phyloP scores from a whole-genome alignment of 2,797 vertebrate species.

The Staurois parvus region DNA sequence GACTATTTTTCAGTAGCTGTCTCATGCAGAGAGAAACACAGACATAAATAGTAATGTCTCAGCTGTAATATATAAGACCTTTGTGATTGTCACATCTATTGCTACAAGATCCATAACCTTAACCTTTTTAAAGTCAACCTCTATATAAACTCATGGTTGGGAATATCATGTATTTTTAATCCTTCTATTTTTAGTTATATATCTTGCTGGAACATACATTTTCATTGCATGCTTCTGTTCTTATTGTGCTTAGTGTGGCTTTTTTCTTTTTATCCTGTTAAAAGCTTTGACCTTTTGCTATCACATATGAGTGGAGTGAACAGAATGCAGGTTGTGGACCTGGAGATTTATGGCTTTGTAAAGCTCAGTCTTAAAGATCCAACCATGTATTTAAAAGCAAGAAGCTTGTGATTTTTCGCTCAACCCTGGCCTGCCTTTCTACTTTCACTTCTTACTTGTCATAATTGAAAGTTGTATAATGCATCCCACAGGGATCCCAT shows the following conservation, averaged over 20 bases:
- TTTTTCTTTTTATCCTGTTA: slow-evolving; percentile 1
- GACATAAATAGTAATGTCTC: not conserved
- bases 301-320: not conserved
- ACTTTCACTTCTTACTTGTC: slow-evolving; percentile 1
- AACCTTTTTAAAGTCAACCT: not conserved
- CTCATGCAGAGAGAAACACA: not conserved
- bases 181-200: not conserved
- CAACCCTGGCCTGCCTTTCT: not conserved
- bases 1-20: no score
- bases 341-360: slow-evolving; percentile 11
- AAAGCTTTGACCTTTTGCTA: slow-evolving; percentile 41
- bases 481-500: not conserved
- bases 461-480: slow-evolving; percentile 18
- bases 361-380: not conserved
- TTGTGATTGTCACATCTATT: not conserved
- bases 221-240: not conserved
- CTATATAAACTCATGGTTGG: not conserved
- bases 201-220: not conserved
- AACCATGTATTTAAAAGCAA: slow-evolving; percentile 21
- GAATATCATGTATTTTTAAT: not conserved
- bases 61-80: not conserved
- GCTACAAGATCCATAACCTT: not conserved
- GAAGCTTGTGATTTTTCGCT: not conserved
- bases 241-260: not conserved
- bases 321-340: slow-evolving; percentile 1